Conservation (phyloP, 2,797 vertebrate species). For the Heliangelus exortis region DNA sequence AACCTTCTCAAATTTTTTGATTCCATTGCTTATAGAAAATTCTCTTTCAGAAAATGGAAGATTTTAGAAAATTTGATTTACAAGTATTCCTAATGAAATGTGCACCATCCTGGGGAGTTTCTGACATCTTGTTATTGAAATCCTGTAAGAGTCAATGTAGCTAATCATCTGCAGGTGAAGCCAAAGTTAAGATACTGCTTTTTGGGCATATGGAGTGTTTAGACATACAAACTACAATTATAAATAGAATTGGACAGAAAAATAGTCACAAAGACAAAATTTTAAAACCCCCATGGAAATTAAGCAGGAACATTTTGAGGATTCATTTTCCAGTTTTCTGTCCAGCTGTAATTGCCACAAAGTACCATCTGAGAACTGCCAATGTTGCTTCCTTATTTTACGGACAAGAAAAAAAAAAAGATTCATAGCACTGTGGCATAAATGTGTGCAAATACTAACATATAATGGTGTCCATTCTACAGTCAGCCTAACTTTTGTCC, state of each 20-base stretch:
- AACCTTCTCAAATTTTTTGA: background rate
- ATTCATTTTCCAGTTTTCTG: background rate
- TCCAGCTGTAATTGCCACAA: constrained; percentile 16
- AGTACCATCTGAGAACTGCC: background rate
- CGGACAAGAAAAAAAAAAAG: background rate
- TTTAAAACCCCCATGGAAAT: background rate
- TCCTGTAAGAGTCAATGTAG: background rate
- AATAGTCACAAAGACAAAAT: background rate
- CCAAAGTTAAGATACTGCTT: background rate
- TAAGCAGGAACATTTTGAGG: background rate
- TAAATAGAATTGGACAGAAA: constrained; percentile 8
- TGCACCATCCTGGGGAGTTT: background rate
- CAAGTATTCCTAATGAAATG: background rate
- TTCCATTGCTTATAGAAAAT: background rate
- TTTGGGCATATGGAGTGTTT: constrained; percentile 1
- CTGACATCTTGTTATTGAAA: background rate
- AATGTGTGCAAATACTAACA: background rate
- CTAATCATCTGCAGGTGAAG: background rate
- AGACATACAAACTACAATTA: background rate
- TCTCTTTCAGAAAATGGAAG: background rate
- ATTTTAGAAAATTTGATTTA: background rate
- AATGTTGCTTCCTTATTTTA: background rate
- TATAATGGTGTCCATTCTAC: background rate
- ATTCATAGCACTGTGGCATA: background rate
- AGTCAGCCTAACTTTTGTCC: background rate